Base-by-base conservation (phyloP, 2,113 vertebrate species). In the Austrofundulus limnaeus region DNA sequence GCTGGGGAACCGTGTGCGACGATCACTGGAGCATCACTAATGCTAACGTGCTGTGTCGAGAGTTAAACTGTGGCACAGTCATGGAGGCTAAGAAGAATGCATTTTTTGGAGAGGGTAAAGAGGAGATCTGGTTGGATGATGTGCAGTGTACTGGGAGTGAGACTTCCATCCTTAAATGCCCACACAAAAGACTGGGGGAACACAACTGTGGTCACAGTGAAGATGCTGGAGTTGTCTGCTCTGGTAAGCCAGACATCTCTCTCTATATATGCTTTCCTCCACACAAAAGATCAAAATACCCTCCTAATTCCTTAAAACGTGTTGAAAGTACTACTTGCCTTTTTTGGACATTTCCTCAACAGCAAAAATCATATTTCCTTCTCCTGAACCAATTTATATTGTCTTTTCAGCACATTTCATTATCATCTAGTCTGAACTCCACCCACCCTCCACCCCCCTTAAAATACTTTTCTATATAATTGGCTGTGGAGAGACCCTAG, bases 201-300 rank as follows among this genome's bases (percentile, higher is more conserved):
- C 62, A 86, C 41, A 66, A 90, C 63, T 91, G 89, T 28, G 63
- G 48, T 19, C 89, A 91, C 0, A 0, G 1, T 43, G 88, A 91
- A 84, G 89, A 91, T 48, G 88, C 81, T 7, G 87, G 89, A 1
- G 83, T 91, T 6, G 0, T 80, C 38, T 91, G 88, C 46, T 80
- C 78, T 69, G 82, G 84, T 86, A 51, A 52, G 48, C 20, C 17
- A 10, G 5, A 21, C 19, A 38, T 55, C 4, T 12, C 8, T 61
- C 7, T 34, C 4, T 45, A 2, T 61, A 14, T 17, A 55, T 71
- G 16, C 24, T 48, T 49, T 45, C 10, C n/a, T 4, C 41, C 20
- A 15, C 6, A 19, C 15, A 47, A 5, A 21, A 11, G 12, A 19
- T 47, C 1, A 62, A 39, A 48, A 13, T 11, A 2, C 2, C 10